Base-by-base conservation (phyloP, 2,113 vertebrate species). In the Oncorhynchus mykiss region DNA sequence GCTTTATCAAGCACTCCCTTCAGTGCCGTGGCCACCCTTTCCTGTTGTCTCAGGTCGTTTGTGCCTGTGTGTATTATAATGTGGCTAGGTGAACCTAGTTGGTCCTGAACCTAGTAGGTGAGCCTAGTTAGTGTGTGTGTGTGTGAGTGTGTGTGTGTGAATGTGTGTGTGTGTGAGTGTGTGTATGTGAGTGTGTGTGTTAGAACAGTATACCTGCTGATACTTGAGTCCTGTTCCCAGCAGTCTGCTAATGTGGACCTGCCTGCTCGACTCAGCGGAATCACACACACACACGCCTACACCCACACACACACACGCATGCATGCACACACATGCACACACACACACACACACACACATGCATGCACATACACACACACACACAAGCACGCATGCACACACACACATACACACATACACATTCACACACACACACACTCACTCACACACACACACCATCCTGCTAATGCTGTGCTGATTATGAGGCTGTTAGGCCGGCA, bases 381-480 rank as follows among this genome's bases (percentile, higher is more conserved):
- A 14, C 12, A 51, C 49, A 14, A 2, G 0, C 48, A 2, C 2
- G 3, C 2, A 0, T 0, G 0, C 2, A 49, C 48, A 14, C 48
- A 3, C 12, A 51, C 12, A 3, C 2, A 14, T 2, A 51, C 49
- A 14, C 11, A 0, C 48, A 2, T 1, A 14, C 48, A 51, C 2
- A 3, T 2, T 3, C 49, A 16, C 49, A 51, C 49, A 3, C 49
- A 14, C 6, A 7, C 6, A 64, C 75, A 82, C 73, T 80, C 62
- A 25, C 79, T n/a, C n/a, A n/a, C n/a, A 70, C 81, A 62, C 84
- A 79, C 84, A 64, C 82, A 82, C 84, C 80, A 79, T 70, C 77
- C 82, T 75, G 76, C 84, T 91, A 93, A 93, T 92, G 90, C 91
- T 90, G 90, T 85, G 88, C 90, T 88, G 90, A 92, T 92, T 89